Evolutionary conservation across 2,888 invertebrate genomes (phyloP), one percentile per base, ranked within the genome.

Genomic region (Amiota minor): DNA sequence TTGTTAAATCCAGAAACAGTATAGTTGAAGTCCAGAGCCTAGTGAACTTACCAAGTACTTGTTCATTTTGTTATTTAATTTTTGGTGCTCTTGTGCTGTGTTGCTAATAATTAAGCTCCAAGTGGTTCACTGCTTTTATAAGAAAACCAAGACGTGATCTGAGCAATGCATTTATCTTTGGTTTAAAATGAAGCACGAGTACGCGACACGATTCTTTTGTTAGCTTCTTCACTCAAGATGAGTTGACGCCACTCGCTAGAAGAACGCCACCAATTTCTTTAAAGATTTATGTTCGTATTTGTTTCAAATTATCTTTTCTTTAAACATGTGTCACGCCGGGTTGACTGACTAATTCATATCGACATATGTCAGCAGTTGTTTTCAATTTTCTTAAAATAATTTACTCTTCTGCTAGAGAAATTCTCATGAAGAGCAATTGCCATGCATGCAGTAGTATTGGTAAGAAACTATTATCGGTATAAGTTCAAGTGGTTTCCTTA

Each of bases 81-180:
- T 47, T 56, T 78, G 35, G 35, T 35, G 75, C 80, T 75, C 76
- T 78, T 78, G 75, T 53, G 73, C 75, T 78, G 77, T 75, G 77
- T 83, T 71, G 79, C 78, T 80, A 82, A 84, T 83, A 83, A 82
- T 83, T 83, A 81, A 81, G 4, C 75, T 77, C 80, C 75, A 75
- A 76, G 62, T 20, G 81, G 78, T 76, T 78, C 81, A 81, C 80
- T 82, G 80, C 84, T 82, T 84, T 80, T 86, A 81, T 86, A 85
- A 80, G 85, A 80, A 79, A 83, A 78, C 78, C 79, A 76, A 85
- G 80, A 86, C 86, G 86, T 86, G 86, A 87, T 86, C 80, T 81
- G 50, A 76, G 80, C 72, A 73, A 74, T 75, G 70, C 82, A 80
- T 81, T 84, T 85, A 84, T 83, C 83, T 50, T 14, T n/a, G 53